A percentile compares a stretch with the other conserved stretches of the same genome.
These are phyloP conservation scores for Hymenochirus boettgeri DNA, from an alignment of 2,113 vertebrate genomes.

Conservation along the genomic window DNA sequence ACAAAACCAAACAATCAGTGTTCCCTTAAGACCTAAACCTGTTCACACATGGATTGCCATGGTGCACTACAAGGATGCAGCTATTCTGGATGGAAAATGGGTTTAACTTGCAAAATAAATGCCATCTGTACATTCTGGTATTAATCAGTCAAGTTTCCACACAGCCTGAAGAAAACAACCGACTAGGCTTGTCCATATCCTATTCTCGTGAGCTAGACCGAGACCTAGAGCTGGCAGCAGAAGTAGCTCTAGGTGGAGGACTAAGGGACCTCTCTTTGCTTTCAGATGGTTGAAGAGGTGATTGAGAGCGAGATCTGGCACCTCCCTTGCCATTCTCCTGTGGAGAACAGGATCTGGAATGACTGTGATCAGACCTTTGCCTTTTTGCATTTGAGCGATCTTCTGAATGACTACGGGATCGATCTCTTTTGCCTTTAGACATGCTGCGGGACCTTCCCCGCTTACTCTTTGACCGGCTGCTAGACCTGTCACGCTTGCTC, in stretches of 20 bases:
- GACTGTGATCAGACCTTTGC: conserved; percentile 47
- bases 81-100: too few relatives aligned
- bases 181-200: conserved; percentile 48
- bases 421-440: conserved; percentile 67
- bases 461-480: conserved; percentile 85
- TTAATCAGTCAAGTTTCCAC: conserved; percentile 14
- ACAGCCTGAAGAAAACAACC: conserved; percentile 16
- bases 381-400: conserved; percentile 53
- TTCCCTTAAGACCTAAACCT: too few relatives aligned
- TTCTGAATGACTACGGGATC: conserved; percentile 59
- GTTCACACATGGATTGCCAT: too few relatives aligned
- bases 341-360: conserved; percentile 79
- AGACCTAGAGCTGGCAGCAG: conserved; percentile 73
- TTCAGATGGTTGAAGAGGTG: conserved; percentile 66
- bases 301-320: conserved; percentile 75
- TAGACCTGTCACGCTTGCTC: conserved; percentile 63
- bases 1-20: too few relatives aligned
- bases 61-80: too few relatives aligned
- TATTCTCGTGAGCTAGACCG: conserved; percentile 88
- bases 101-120: background rate
- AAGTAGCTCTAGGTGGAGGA: conserved; percentile 69
- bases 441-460: conserved; percentile 67
- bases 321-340: conserved; percentile 86
- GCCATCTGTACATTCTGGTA: background rate
- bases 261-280: conserved; percentile 73